Base-by-base conservation (phyloP, 2,113 vertebrate species). In the Plotosus lineatus region DNA sequence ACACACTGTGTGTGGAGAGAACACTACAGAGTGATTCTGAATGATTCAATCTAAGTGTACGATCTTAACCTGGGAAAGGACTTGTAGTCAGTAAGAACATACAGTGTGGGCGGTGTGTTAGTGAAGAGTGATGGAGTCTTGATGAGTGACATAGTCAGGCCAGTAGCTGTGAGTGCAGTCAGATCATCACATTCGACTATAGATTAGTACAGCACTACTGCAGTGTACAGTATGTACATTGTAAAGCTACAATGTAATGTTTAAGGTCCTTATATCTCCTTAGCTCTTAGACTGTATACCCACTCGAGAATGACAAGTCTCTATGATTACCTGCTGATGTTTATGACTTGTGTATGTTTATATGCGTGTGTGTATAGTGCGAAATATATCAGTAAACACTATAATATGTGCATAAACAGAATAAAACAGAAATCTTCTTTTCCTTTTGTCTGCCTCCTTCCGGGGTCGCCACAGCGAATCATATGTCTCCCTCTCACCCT, bases 111-210 rank as follows among this genome's bases (percentile, higher is more conserved):
- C 19, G 44, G 68, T 19, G 68, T 1, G 68, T 72, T 72, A 73
- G 46, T 51, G 69, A 51, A 73, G 69, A 73, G 69, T 73, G 46
- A 73, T 51, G 69, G 46, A 73, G 46, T 19, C 46, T 12, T 73
- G 46, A 73, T 73, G 46, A 73, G 46, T 73, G 31, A 51, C 9
- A 28, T 11, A 36, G 46, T 51, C 6, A 51, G 31, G 48, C 17
- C 46, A 36, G 69, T 73, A 33, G 48, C 28, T 36, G 69, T 17
- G 11, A 73, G 69, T 73, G 69, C 46, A 51, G 28, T 51, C 46
- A 7, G 46, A 48, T 17, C 44, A 21, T 50, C 69, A 33, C 69
- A 50, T 46, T 72, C 46, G 2, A 46, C 69, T 51, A 28, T 51
- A 51, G 17, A 73, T 73, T 51, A 73, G 69, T 51, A 21, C 15